Conservation (phyloP, 2,797 vertebrate genomes). For the Clarias pachynema region DNA sequence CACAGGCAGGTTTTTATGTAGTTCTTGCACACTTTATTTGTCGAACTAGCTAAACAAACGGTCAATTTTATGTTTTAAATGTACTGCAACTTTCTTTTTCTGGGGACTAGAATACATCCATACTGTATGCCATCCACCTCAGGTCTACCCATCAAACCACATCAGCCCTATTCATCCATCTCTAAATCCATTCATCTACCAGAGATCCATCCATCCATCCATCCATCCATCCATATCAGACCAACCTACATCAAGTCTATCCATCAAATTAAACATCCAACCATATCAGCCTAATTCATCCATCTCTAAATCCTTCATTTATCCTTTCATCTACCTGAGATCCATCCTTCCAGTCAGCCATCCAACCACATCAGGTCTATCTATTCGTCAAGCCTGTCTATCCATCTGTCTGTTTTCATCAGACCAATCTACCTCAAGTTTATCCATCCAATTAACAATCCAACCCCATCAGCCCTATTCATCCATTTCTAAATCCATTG, state of each 20-base stretch:
- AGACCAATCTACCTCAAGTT: background rate
- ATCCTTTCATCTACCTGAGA: background rate
- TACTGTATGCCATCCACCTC: background rate
- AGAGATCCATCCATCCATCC: background rate
- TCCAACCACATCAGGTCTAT: background rate
- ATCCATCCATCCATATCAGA: background rate
- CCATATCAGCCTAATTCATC: too few relatives aligned
- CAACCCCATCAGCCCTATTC: background rate
- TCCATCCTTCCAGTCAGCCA: background rate
- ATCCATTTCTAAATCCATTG: background rate
- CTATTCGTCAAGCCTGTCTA: background rate
- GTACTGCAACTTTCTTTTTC: background rate
- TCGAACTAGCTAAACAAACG: background rate
- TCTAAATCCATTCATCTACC: too few relatives aligned
- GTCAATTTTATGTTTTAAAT: background rate
- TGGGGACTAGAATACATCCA: background rate
- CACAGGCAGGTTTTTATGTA: background rate
- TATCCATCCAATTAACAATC: background rate
- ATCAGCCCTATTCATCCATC: background rate
- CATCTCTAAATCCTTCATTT: background rate
- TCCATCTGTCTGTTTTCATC: background rate
- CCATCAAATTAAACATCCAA: background rate
- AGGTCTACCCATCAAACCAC: background rate
- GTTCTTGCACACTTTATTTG: background rate
- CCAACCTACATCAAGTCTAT: background rate